Percentiles rank a stretch among this genome's conserved stretches.
These are phyloP conservation scores for Steatornis caripensis DNA, from an alignment of 2,113 vertebrate species.

Conservation along the genomic window DNA sequence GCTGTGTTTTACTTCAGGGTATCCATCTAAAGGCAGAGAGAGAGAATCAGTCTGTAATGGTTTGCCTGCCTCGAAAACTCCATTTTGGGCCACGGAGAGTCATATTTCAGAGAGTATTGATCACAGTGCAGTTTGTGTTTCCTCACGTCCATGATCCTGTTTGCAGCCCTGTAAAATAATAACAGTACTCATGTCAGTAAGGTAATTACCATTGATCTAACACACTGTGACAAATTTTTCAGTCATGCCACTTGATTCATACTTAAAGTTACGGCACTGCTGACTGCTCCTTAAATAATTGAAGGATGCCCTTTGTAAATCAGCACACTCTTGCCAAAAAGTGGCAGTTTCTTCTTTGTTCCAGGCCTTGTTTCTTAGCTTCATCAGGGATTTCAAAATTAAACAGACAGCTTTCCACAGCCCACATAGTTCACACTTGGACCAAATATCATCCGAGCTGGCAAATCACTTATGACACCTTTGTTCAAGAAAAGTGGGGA, in stretches of 20 bases:
- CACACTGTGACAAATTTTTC: slow-evolving; percentile 88
- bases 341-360: slow-evolving; percentile 66
- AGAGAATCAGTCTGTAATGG: slow-evolving; percentile 82
- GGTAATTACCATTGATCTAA: slow-evolving; percentile 99
- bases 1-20: slow-evolving; percentile 72
- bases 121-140: slow-evolving; percentile 81
- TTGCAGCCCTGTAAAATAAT: slow-evolving; percentile 98
- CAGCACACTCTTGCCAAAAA: slow-evolving; percentile 56
- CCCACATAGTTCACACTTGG: not conserved
- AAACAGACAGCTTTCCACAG: slow-evolving; percentile 59
- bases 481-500: not conserved
- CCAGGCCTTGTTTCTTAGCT: slow-evolving; percentile 49
- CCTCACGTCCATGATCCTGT: slow-evolving; percentile 86
- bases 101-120: slow-evolving; percentile 94
- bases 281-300: slow-evolving; percentile 76
- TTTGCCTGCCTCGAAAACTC: slow-evolving; percentile 86
- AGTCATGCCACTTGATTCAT: slow-evolving; percentile 88
- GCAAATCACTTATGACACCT: slow-evolving; percentile 52
- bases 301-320: slow-evolving; percentile 74
- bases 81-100: slow-evolving; percentile 83
- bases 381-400: slow-evolving; percentile 68
- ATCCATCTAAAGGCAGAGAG: slow-evolving; percentile 67
- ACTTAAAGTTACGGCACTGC: slow-evolving; percentile 75
- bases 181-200: slow-evolving; percentile 96
- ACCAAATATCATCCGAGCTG: slow-evolving; percentile 24